Evolutionary conservation across 2,113 vertebrate species (phyloP).

Genomic region (Sander lucioperca): DNA sequence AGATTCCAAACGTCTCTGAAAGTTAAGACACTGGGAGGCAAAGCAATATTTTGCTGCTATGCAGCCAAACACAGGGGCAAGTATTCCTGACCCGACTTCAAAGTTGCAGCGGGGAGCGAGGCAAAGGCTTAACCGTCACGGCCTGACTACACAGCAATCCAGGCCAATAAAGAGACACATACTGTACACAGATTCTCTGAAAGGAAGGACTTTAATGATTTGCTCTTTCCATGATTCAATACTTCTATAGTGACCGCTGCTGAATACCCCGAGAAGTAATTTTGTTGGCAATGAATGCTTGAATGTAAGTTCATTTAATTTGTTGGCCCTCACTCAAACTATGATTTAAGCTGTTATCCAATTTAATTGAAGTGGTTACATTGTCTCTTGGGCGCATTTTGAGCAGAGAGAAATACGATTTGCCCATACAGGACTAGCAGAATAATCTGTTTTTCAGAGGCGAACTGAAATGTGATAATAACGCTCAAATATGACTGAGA

Average conservation of each 20-base stretch:
- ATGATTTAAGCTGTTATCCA: conserved; percentile 49
- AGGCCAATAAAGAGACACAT: conserved; percentile 48
- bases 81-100: conserved; percentile 65
- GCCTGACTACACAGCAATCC: conserved; percentile 40
- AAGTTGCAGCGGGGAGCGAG: conserved; percentile 52
- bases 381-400: conserved; percentile 26
- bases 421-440: not conserved
- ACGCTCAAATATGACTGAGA: conserved; percentile 28
- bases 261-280: conserved; percentile 25
- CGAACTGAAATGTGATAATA: conserved; percentile 37
- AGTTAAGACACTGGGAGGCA: conserved; percentile 61
- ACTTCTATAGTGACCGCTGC: conserved; percentile 19
- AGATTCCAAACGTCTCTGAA: conserved; percentile 57
- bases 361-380: conserved; percentile 21
- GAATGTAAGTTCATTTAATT: conserved; percentile 52
- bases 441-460: conserved; percentile 43
- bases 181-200: conserved; percentile 17
- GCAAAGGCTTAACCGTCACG: conserved; percentile 40
- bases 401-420: conserved; percentile 21
- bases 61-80: conserved; percentile 50
- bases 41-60: conserved; percentile 44
- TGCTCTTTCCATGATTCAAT: conserved; percentile 55
- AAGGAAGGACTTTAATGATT: conserved; percentile 51
- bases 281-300: conserved; percentile 34
- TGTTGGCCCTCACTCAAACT: conserved; percentile 39